A percentile compares a stretch with the other conserved stretches of the same genome.
Evolutionary conservation across 2,797 vertebrate genomes (phyloP).

Genomic region (Meda fulgida): DNA sequence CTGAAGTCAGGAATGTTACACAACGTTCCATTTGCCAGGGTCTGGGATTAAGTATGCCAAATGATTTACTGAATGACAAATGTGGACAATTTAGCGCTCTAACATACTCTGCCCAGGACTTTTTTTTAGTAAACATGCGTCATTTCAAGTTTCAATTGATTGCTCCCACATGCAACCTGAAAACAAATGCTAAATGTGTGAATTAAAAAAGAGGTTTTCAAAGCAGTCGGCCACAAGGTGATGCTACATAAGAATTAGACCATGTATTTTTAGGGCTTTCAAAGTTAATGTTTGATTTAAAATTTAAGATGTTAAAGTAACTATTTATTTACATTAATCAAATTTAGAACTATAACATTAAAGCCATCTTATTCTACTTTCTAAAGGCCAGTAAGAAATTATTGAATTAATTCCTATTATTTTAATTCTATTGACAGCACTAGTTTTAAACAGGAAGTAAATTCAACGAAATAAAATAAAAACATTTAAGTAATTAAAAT

Average conservation of each 20-base stretch:
- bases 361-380: not conserved
- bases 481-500: too few species aligned
- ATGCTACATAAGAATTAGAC: not conserved
- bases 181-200: not conserved
- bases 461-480: too few species aligned
- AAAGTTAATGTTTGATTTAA: not conserved
- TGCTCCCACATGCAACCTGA: conserved; percentile 33
- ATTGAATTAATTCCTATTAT: not conserved
- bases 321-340: not conserved
- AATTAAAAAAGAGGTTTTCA: not conserved
- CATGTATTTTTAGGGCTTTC: not conserved
- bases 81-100: conserved; percentile 44
- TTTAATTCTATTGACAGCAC: not conserved
- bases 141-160: conserved; percentile 19
- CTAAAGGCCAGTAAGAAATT: not conserved
- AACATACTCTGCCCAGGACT: conserved; percentile 28
- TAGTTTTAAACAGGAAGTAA: too few species aligned
- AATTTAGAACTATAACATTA: not conserved
- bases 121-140: conserved; percentile 45
- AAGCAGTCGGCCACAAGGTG: not conserved
- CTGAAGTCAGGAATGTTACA: conserved; percentile 54
- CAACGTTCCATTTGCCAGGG: conserved; percentile 53
- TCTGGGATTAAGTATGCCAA: conserved; percentile 52
- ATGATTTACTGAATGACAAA: conserved; percentile 54
- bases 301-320: not conserved